Evolutionary conservation across 1,140 invertebrate species (phyloP).

Genomic region (Plectrocnemia conspersa): DNA sequence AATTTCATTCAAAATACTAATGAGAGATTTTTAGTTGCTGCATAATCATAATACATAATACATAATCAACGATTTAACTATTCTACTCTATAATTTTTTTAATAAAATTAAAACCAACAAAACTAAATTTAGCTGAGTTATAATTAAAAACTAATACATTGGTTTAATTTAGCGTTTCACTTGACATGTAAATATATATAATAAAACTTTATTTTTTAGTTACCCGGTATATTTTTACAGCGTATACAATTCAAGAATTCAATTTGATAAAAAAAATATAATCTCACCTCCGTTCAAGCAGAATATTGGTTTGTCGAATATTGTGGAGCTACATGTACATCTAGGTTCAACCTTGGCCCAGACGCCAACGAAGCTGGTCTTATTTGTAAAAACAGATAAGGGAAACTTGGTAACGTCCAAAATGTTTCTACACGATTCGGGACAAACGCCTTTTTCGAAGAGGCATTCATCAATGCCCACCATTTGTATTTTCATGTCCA

Average conservation of each 20-base stretch:
- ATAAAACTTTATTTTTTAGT: no score
- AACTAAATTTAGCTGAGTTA: background rate
- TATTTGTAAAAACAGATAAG: conserved; percentile 80
- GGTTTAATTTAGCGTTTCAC: no score
- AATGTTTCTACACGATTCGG: conserved; percentile 67
- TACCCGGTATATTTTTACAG: no score
- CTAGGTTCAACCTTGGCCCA: conserved; percentile 70
- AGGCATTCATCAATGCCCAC: conserved; percentile 85
- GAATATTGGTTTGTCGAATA: conserved; percentile 44
- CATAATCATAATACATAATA: no score
- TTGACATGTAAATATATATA: no score
- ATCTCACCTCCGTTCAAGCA: conserved; percentile 68
- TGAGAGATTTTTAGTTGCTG: no score
- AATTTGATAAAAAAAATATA: conserved; percentile 6
- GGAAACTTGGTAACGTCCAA: conserved; percentile 68
- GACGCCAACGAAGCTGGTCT: conserved; percentile 84
- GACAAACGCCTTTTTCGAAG: conserved; percentile 66
- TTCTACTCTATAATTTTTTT: no score
- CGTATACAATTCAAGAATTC: background rate
- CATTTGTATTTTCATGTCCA: conserved; percentile 72
- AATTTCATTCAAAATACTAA: no score
- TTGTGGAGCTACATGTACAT: conserved; percentile 67
- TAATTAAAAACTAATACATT: background rate
- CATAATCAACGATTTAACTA: no score
- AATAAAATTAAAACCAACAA: no score